phyloP scores from a whole-genome alignment of 2,113 vertebrate species.

The Scytalopus superciliaris region DNA sequence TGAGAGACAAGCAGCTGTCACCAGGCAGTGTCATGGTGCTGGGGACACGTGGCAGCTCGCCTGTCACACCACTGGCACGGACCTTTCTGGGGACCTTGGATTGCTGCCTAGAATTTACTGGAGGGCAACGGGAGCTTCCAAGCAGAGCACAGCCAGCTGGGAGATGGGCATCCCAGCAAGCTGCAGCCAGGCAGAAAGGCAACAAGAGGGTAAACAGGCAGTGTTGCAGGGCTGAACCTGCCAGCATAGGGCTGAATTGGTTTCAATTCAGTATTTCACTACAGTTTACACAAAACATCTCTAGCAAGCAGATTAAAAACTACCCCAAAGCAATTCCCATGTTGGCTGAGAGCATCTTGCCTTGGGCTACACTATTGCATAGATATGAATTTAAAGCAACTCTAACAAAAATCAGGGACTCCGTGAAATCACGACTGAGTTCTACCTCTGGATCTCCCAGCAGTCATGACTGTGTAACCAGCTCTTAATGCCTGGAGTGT shows the following conservation, averaged over 20 bases:
- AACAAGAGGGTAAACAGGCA: background rate
- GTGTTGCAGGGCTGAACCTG: background rate
- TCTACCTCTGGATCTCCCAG: background rate
- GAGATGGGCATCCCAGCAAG: background rate
- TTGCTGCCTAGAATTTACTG: fast-evolving
- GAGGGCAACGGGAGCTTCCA: fast-evolving
- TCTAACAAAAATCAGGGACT: background rate
- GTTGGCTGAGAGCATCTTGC: background rate
- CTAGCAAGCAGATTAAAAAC: background rate
- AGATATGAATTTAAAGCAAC: background rate
- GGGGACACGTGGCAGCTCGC: background rate
- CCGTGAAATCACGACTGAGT: background rate
- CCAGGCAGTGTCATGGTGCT: fast-evolving
- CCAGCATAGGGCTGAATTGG: fast-evolving
- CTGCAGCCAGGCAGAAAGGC: background rate
- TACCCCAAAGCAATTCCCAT: background rate
- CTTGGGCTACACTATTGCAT: background rate
- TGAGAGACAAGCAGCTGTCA: background rate
- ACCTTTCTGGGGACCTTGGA: background rate
- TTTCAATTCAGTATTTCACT: background rate
- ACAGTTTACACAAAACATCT: background rate
- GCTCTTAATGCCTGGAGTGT: background rate
- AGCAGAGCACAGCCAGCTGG: fast-evolving
- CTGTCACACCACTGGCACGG: fast-evolving
- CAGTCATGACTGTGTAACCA: background rate